Base-by-base conservation (phyloP, 2,888 invertebrate genomes). In the Teleiodes luculella region DNA sequence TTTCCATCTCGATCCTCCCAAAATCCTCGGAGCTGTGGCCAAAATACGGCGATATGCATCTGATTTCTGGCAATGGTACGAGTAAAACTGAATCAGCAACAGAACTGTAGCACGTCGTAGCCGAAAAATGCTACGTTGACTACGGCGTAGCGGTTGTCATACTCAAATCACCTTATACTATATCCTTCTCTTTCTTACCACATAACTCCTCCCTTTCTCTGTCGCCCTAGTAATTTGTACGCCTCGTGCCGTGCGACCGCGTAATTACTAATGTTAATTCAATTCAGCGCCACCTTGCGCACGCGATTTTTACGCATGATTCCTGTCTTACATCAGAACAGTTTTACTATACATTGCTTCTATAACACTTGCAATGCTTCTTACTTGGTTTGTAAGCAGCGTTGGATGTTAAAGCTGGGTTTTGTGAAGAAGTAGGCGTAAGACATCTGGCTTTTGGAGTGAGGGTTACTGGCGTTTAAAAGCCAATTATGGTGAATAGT, bases 251-350 rank as follows among this genome's bases (percentile, higher is more conserved):
- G 55, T 58, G 60, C 56, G 55, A 54, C 55, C 55, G 47, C 57
- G 61, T 67, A 67, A 66, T 66, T 65, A 62, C 64, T 54, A 57
- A 64, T 64, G 64, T 69, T 75, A 73, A 76, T 74, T 74, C 65
- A 72, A 74, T 71, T 72, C 63, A 58, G 52, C 55, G 57, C 51
- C 53, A 54, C 56, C 54, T 37, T 46, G 50, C 47, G 61, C 73
- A 73, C 72, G 69, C 70, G 57, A 70, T 54, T 56, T 59, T 55
- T 53, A 57, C 53, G 53, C 52, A 35, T 37, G 24, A 4, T 4
- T 24, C 24, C 24, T 24, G 24, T 6, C 24, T 6, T 24, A 24
- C 24, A 6, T 24, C 24, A 6, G 24, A 24, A 24, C 24, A 24
- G 24, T 24, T 24, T 4, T 24, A 6, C 3, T 4, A 24, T 24